Base-by-base conservation (phyloP, 2,797 vertebrate genomes). In the Acomys russatus region DNA sequence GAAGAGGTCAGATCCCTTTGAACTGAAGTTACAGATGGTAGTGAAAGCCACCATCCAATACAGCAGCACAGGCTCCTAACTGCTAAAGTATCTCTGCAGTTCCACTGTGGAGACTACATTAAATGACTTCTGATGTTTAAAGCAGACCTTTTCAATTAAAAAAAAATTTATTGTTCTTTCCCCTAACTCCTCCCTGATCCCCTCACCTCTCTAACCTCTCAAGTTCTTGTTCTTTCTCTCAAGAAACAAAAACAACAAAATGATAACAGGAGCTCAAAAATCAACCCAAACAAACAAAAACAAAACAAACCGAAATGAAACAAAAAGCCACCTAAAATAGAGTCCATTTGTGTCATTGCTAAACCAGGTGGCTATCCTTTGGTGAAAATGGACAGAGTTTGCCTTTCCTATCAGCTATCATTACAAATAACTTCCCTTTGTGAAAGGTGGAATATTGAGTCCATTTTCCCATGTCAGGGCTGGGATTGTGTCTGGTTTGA, bases 51-150 rank as follows among this genome's bases (percentile, higher is more conserved):
- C 1, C 0, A 4, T 15, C 44, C 44, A 44, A 44, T 44, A 44
- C 44, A 68, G 15, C 3, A 85, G 82, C 44, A 51, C 30, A 28
- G 64, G 61, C 17, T 84, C 82, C 33, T 66, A 33, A 33, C 61
- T 66, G 82, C 38, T 33, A 35, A 49, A 66, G 2, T 25, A 68
- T 68, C 44, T 51, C 20, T 85, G 30, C 10, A 68, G 1, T 54
- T 23, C 18, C 64, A 85, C 23, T 51, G 44, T 44, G 25, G 10
- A 73, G 64, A 91, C 44, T 59, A 59, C 63, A 73, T 92, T 88
- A 79, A 90, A 86, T 64, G 20, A 51, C 33, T 92, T 92, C 35
- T 92, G 66, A 79, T 88, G 12, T 76, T 79, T 90, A 63, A 17
- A 63, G 38, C 70, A 74, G 12, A 28, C 6, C 9, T 85, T 11